phyloP scores from a whole-genome alignment of 2,113 vertebrate species.

The Aleadryas rufinucha region DNA sequence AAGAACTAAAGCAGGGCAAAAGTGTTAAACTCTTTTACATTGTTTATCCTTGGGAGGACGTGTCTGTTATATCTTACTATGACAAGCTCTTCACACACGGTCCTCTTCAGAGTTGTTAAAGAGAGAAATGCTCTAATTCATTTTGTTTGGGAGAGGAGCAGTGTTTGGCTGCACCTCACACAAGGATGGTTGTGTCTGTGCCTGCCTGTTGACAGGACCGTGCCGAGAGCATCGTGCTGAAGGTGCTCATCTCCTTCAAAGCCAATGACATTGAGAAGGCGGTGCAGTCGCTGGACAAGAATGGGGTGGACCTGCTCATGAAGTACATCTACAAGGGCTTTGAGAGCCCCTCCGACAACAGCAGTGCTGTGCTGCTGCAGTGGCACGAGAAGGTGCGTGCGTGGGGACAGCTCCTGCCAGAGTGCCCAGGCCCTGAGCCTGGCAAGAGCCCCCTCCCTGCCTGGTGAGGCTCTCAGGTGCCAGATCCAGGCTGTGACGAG shows the following conservation, averaged over 20 bases:
- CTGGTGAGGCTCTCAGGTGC: not conserved
- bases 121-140: not conserved
- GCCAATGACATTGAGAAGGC: conserved; percentile 95
- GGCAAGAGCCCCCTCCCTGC: not conserved
- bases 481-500: not conserved
- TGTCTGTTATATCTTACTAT: accelerated
- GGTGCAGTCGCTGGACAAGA: conserved; percentile 93
- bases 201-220: conserved; percentile 81
- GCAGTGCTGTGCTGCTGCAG: conserved; percentile 92
- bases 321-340: conserved; percentile 99
- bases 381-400: conserved; percentile 95
- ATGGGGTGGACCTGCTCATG: conserved; percentile 93
- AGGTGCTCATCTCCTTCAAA: conserved; percentile 96
- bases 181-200: not conserved
- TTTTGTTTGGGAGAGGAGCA: not conserved
- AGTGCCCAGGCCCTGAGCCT: not conserved
- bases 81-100: not conserved
- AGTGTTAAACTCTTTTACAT: accelerated
- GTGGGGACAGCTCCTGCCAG: not conserved
- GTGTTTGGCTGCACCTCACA: not conserved
- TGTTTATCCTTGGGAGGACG: accelerated
- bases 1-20: not conserved
- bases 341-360: conserved; percentile 95
- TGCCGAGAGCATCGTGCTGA: conserved; percentile 91
- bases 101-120: not conserved